phyloP scores from a whole-genome alignment of 2,797 vertebrate genomes.

The Ptychobarbus kaznakovi region DNA sequence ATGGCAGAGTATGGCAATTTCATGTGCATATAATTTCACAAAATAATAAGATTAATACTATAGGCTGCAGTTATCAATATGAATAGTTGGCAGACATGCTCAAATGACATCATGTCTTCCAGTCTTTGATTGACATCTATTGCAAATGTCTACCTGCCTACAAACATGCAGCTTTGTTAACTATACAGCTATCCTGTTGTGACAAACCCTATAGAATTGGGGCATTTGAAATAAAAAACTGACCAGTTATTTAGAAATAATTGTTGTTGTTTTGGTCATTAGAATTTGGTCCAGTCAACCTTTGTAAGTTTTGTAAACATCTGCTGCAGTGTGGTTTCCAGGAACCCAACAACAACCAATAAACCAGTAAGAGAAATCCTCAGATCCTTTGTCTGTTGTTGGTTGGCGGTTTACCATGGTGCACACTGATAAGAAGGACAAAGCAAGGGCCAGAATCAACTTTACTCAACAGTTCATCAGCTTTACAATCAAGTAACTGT shows the following conservation, averaged over 20 bases:
- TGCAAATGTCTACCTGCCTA: neutral
- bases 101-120: neutral
- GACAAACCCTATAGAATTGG: neutral
- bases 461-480: conserved; percentile 6
- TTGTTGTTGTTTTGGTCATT: neutral
- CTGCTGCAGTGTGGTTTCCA: conserved; percentile 2
- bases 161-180: neutral
- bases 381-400: conserved; percentile 16
- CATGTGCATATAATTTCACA: neutral
- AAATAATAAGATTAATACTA: neutral
- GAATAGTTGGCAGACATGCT: neutral
- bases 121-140: neutral
- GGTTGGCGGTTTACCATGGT: conserved; percentile 43
- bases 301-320: neutral
- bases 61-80: neutral
- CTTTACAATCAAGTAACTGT: neutral
- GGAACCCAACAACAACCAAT: conserved; percentile 17
- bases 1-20: neutral
- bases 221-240: neutral
- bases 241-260: neutral
- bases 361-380: conserved; percentile 28
- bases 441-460: conserved; percentile 30
- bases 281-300: neutral
- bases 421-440: conserved; percentile 33
- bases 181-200: neutral